phyloP scores from a whole-genome alignment of 2,113 vertebrate genomes.

The Ellobius talpinus region DNA sequence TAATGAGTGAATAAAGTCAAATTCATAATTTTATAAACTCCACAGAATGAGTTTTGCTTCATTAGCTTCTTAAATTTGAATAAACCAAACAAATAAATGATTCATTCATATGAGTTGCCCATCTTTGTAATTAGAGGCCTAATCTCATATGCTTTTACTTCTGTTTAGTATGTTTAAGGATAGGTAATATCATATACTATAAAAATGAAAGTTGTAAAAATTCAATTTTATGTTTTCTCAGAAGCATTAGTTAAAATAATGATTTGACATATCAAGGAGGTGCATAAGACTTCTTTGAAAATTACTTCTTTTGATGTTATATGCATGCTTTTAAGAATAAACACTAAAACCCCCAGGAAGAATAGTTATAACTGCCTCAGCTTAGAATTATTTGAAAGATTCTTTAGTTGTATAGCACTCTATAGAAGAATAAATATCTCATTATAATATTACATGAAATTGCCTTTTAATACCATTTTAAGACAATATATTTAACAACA shows the following conservation, averaged over 20 bases:
- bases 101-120: neutral
- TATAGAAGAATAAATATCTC: neutral
- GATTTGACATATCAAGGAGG: neutral
- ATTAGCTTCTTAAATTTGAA: neutral
- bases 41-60: neutral
- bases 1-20: neutral
- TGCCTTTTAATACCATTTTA: neutral
- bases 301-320: too few relatives aligned
- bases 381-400: neutral
- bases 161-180: neutral
- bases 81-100: neutral
- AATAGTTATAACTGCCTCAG: neutral
- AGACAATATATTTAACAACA: neutral
- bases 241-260: neutral
- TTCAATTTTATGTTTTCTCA: slow-evolving; percentile 35
- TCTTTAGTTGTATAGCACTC: neutral
- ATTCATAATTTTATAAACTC: neutral
- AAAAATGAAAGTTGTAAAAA: neutral
- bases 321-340: neutral
- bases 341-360: neutral
- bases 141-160: neutral
- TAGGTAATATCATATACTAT: neutral
- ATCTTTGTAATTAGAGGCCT: neutral
- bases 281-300: neutral
- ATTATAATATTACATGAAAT: neutral